These are phyloP conservation scores for Seriola aureovittata DNA, from an alignment of 2,113 vertebrate genomes.

Conservation along the genomic window DNA sequence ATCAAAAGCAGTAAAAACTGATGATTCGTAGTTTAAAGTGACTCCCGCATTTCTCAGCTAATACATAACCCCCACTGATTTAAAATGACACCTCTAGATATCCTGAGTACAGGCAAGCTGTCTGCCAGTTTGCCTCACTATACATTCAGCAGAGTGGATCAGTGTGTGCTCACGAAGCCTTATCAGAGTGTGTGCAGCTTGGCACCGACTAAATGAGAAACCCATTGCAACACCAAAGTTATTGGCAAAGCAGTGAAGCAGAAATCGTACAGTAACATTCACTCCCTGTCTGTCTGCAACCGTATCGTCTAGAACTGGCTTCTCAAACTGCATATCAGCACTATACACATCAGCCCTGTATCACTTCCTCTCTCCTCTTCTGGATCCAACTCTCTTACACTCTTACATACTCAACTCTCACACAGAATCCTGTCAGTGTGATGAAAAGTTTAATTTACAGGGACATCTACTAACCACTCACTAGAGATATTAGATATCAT, in stretches of 20 bases:
- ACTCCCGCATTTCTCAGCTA: slow-evolving; percentile 42
- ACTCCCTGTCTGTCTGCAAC: slow-evolving; percentile 49
- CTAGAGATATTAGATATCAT: too few relatives aligned
- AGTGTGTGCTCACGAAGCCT: slow-evolving; percentile 63
- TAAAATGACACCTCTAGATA: slow-evolving; percentile 55
- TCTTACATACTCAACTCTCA: slow-evolving; percentile 5
- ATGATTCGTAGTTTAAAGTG: slow-evolving; percentile 47
- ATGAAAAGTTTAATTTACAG: background rate
- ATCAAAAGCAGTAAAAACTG: slow-evolving; percentile 33
- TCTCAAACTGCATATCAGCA: slow-evolving; percentile 70
- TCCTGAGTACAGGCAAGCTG: slow-evolving; percentile 39
- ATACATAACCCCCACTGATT: slow-evolving; percentile 49
- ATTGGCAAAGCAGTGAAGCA: slow-evolving; percentile 69
- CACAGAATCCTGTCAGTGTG: slow-evolving; percentile 25
- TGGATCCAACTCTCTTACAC: slow-evolving; percentile 9
- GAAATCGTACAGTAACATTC: slow-evolving; percentile 65
- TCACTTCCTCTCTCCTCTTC: slow-evolving; percentile 21
- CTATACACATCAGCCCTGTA: slow-evolving; percentile 45
- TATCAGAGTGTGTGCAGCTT: slow-evolving; percentile 77
- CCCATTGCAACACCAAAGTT: slow-evolving; percentile 65
- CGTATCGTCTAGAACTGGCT: slow-evolving; percentile 29
- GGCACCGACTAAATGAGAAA: slow-evolving; percentile 73
- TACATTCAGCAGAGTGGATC: slow-evolving; percentile 68
- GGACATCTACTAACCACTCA: background rate
- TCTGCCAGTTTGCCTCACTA: slow-evolving; percentile 45